phyloP scores from a whole-genome alignment of 92 coral and sea anemone genomes.

The Diadumene lineata region DNA sequence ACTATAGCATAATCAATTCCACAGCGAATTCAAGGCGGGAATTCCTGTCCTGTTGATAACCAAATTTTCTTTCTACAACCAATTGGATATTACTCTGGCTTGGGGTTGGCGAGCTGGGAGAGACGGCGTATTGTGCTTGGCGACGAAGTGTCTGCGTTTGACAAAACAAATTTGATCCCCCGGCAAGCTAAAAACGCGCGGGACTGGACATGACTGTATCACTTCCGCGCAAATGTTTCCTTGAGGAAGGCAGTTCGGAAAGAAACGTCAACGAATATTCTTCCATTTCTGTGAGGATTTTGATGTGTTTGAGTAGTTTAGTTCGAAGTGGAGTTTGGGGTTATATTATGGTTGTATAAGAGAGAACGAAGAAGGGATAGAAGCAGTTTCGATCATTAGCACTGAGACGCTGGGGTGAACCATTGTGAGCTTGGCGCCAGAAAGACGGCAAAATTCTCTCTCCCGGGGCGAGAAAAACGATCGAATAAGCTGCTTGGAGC shows the following conservation, averaged over 20 bases:
- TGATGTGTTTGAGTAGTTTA: conserved; percentile 27
- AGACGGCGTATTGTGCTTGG: conserved; percentile 74
- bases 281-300: background rate
- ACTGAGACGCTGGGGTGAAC: conserved; percentile 73
- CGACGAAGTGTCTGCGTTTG: conserved; percentile 88
- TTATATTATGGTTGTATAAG: too few relatives aligned
- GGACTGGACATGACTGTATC: conserved; percentile 66
- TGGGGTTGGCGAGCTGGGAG: conserved; percentile 68
- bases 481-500: conserved; percentile 38
- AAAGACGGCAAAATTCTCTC: conserved; percentile 63
- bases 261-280: background rate
- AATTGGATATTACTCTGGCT: conserved; percentile 81
- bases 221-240: conserved; percentile 26
- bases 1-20: conserved; percentile 3
- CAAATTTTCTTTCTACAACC: conserved; percentile 69
- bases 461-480: conserved; percentile 91
- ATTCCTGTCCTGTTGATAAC: conserved; percentile 46
- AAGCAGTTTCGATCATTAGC: too few relatives aligned
- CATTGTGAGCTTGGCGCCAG: conserved; percentile 88
- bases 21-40: conserved; percentile 51
- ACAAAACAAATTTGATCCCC: conserved; percentile 79
- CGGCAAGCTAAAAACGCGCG: conserved; percentile 53
- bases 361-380: background rate
- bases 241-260: conserved; percentile 13
- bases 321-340: conserved; percentile 10